phyloP scores from a whole-genome alignment of 2,888 invertebrate species.

The Himalopsyche anomala region DNA sequence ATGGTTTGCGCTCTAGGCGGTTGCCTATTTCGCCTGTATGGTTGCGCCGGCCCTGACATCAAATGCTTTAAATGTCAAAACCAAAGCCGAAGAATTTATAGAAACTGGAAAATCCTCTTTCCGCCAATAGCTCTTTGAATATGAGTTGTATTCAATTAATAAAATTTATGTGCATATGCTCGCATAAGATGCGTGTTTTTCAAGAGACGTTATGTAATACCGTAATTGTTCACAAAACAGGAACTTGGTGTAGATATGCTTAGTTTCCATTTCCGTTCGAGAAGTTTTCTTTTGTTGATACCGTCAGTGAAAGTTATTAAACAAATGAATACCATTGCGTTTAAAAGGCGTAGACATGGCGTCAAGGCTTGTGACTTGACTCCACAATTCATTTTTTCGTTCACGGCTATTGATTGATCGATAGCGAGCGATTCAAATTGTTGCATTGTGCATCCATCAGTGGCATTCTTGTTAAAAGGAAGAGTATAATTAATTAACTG shows the following conservation, averaged over 20 bases:
- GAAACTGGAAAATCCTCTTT: too few species aligned
- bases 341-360: neutral
- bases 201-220: neutral
- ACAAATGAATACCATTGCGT: constrained; percentile 9
- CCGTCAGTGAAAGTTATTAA: constrained; percentile 18
- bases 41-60: too few species aligned
- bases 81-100: too few species aligned
- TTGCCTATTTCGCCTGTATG: too few species aligned
- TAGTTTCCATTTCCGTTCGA: neutral
- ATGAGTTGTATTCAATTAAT: too few species aligned
- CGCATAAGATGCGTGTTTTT: neutral
- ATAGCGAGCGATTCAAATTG: neutral
- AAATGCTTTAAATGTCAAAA: neutral
- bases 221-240: neutral
- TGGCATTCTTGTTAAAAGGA: neutral
- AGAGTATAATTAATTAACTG: too few species aligned
- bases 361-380: constrained; percentile 11
- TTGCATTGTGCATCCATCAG: constrained; percentile 26
- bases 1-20: too few species aligned
- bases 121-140: too few species aligned
- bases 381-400: neutral
- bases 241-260: neutral
- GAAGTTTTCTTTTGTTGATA: constrained; percentile 10
- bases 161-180: too few species aligned
- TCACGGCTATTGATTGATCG: neutral